phyloP scores from a whole-genome alignment of 2,113 vertebrate genomes.

The Gasterosteus aculeatus region DNA sequence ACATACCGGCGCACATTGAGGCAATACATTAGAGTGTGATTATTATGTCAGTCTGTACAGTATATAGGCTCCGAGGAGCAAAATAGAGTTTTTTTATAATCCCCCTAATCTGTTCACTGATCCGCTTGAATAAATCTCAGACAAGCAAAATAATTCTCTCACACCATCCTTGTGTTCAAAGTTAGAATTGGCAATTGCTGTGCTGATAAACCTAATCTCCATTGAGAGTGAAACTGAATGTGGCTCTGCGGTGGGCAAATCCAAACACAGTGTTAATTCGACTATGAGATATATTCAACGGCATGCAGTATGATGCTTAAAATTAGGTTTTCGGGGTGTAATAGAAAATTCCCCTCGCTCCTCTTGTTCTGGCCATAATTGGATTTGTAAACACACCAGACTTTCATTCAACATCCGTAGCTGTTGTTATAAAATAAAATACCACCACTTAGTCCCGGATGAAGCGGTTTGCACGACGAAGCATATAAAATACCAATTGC shows the following conservation, averaged over 20 bases:
- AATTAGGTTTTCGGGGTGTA: constrained; percentile 2
- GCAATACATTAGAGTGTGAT: constrained; percentile 37
- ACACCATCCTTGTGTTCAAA: constrained; percentile 41
- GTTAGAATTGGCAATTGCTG: constrained; percentile 53
- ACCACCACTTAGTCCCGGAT: neutral
- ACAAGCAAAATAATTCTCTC: constrained; percentile 39
- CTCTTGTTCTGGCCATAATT: neutral
- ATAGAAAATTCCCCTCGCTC: neutral
- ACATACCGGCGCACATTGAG: constrained; percentile 33
- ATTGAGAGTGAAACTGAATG: constrained; percentile 35
- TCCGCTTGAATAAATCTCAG: constrained; percentile 26
- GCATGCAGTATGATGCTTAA: neutral
- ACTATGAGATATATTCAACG: constrained; percentile 6
- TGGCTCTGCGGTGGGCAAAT: neutral
- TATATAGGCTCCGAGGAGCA: constrained; percentile 19
- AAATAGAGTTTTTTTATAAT: constrained; percentile 50
- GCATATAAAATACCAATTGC: neutral
- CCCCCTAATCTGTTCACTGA: constrained; percentile 63
- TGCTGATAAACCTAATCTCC: constrained; percentile 52
- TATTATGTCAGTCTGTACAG: constrained; percentile 41
- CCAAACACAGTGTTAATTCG: constrained; percentile 13
- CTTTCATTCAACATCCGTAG: neutral
- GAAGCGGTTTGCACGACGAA: neutral
- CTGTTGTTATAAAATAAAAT: neutral
- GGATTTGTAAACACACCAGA: neutral